Conservation (phyloP, 2,113 vertebrate species). For the Collichthys lucidus region DNA sequence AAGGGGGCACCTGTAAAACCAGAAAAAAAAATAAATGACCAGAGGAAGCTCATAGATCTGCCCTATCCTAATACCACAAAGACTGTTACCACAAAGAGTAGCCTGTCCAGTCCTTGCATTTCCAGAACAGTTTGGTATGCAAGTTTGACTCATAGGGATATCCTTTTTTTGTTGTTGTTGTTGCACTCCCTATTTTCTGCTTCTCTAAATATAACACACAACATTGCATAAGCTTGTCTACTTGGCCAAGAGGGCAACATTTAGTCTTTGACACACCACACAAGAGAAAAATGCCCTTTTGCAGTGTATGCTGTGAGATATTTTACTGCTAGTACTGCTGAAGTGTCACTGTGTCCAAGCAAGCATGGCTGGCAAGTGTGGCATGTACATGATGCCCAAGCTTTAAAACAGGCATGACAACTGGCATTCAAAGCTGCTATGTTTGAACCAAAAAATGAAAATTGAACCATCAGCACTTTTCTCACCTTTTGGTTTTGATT, state of each 20-base stretch:
- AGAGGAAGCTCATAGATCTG: neutral
- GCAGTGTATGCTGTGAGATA: neutral
- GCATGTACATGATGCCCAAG: neutral
- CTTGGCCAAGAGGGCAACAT: constrained; percentile 18
- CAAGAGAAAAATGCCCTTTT: neutral
- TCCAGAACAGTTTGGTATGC: neutral
- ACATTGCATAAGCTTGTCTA: constrained; percentile 1
- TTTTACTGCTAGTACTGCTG: neutral
- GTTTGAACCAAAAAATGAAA: neutral
- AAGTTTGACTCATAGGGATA: neutral
- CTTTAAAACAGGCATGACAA: neutral
- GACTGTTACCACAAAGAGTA: no score
- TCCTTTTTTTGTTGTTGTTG: no score
- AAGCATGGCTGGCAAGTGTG: no score
- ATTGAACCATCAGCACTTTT: neutral
- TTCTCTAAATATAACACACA: constrained; percentile 14
- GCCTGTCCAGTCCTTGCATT: neutral
- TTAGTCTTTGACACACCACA: constrained; percentile 16
- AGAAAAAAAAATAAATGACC: constrained; percentile 6
- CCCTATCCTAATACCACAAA: neutral
- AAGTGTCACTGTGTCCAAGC: neutral
- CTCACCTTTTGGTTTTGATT: neutral
- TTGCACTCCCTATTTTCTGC: neutral
- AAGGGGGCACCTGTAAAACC: constrained; percentile 65
- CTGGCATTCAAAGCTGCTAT: neutral